Percentiles rank a stretch among this genome's conserved stretches.
Conservation (phyloP, 2,888 invertebrate species). For the Baronia brevicornis region DNA sequence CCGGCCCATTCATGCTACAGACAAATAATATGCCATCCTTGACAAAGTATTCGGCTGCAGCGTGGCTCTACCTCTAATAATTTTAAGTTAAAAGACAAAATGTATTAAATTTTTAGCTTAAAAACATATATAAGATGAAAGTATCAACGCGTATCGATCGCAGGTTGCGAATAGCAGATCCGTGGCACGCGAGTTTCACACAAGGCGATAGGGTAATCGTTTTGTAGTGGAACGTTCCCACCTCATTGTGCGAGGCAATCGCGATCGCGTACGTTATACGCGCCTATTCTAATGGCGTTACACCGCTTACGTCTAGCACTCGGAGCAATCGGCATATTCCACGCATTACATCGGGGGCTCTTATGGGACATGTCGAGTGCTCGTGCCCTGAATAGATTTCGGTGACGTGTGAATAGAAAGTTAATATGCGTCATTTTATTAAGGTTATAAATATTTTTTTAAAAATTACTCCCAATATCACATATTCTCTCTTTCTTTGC, state of each 20-base stretch:
- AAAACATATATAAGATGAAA: too few species aligned
- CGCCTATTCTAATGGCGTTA: conserved; percentile 57
- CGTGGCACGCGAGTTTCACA: conserved; percentile 39
- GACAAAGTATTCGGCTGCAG: too few species aligned
- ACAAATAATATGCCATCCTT: too few species aligned
- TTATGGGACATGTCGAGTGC: conserved; percentile 32
- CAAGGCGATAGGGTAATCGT: conserved; percentile 61
- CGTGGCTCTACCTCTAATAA: too few species aligned
- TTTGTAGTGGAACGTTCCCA: conserved; percentile 60
- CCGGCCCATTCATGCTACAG: too few species aligned
- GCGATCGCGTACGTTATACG: conserved; percentile 49
- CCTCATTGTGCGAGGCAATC: conserved; percentile 58
- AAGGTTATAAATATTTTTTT: too few species aligned
- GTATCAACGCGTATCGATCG: conserved; percentile 7
- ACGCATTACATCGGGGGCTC: conserved; percentile 48
- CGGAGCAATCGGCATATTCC: conserved; percentile 42
- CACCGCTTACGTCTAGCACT: conserved; percentile 31
- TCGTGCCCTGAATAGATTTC: conserved; percentile 33
- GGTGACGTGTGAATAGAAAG: conserved; percentile 18
- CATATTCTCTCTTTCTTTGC: too few species aligned
- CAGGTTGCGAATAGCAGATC: conserved; percentile 25
- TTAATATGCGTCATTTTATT: too few species aligned
- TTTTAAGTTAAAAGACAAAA: too few species aligned
- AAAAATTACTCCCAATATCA: too few species aligned
- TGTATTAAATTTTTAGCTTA: too few species aligned